phyloP scores from a whole-genome alignment of 2,888 invertebrate species.

The Eristalis intricaria region DNA sequence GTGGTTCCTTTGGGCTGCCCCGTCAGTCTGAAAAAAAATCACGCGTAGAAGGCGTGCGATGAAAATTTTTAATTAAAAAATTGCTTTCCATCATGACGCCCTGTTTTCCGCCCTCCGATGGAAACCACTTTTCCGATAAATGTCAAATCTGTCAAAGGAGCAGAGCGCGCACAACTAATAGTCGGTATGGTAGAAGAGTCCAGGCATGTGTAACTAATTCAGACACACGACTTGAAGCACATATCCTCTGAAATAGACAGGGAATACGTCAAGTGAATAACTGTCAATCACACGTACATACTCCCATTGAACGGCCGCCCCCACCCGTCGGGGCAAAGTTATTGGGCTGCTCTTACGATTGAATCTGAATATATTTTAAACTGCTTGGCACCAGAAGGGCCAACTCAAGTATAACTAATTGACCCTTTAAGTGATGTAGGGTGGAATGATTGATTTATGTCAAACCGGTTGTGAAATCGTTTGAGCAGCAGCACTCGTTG shows the following conservation, averaged over 20 bases:
- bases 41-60: background rate
- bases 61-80: background rate
- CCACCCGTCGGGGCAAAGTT: background rate
- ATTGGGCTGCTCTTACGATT: background rate
- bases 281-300: background rate
- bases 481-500: constrained; percentile 3
- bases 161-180: background rate
- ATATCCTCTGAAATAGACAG: background rate
- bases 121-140: background rate
- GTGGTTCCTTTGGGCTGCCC: too few species aligned
- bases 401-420: constrained; percentile 32
- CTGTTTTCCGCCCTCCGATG: background rate
- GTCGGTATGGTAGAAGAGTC: background rate
- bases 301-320: background rate
- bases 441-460: constrained; percentile 52
- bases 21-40: background rate
- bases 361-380: background rate
- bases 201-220: background rate
- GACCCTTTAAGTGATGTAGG: constrained; percentile 21
- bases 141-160: background rate
- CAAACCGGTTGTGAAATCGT: constrained; percentile 39
- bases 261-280: background rate
- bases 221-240: background rate
- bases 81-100: background rate
- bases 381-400: constrained; percentile 5